Base-by-base conservation (phyloP, 2,888 invertebrate species). In the Nymphalis polychloros region DNA sequence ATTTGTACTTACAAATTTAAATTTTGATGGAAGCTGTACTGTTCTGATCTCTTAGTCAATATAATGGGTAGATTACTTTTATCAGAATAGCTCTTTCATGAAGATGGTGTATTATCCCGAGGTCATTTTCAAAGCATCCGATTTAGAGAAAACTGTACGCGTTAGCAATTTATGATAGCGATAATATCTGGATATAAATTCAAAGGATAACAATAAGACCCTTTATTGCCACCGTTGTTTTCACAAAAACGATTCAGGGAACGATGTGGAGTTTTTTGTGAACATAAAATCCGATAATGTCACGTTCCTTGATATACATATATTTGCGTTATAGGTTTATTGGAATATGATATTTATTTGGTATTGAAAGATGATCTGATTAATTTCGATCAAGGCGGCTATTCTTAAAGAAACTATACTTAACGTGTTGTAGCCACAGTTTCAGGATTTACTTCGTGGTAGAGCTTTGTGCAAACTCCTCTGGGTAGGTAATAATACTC, bases 171-270 rank as follows among this genome's bases (percentile, higher is more conserved):
- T 90, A 90, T 89, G 87, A 82, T 82, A 77, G 85, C 88, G 89
- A 90, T 90, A 89, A 90, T 89, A 91, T 90, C 89, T 86, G 89
- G 88, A 88, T 89, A 90, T 92, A 91, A 92, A 91, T 91, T 90
- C 90, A 89, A 88, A 90, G 91, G 90, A 90, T 90, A 90, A 90
- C 90, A 89, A 89, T 91, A 90, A 90, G 88, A 87, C 86, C 89
- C 84, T 91, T 91, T 91, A 91, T 92, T 86, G 88, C 90, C 80
- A 79, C 79, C 85, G 88, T 89, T 90, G 89, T 91, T 91, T 90
- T 90, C 89, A 84, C 87, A 89, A 87, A 91, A 89, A 86, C 90
- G 87, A 88, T 90, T 87, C 85, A 79, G 79, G 79, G 81, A 80
- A 81, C 85, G 83, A 82, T 81, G 84, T 84, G 81, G 83, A 83